Evolutionary conservation across 2,888 invertebrate genomes (phyloP).

Genomic region (Heliconius ismenius): DNA sequence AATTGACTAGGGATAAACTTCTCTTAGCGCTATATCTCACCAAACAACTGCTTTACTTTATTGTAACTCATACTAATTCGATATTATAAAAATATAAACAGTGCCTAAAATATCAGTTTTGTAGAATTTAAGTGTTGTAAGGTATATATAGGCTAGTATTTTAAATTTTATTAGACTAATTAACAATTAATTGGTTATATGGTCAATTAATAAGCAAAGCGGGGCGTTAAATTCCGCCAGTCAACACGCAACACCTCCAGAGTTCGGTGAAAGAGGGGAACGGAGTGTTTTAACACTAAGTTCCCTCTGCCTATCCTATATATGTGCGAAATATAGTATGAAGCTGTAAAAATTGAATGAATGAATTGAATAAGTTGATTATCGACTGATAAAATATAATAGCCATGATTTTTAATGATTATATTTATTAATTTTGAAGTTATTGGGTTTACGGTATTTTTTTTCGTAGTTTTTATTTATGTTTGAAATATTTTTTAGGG

Average conservation of each 20-base stretch:
- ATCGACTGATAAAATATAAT: background rate
- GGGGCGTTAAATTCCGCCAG: too few species aligned
- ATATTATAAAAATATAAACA: background rate
- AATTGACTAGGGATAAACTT: conserved; percentile 8
- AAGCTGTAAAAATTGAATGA: too few species aligned
- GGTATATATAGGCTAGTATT: too few species aligned
- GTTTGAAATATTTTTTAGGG: too few species aligned
- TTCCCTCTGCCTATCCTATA: too few species aligned
- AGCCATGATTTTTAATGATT: background rate
- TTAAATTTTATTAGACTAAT: too few species aligned
- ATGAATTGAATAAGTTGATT: background rate
- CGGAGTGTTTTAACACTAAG: too few species aligned
- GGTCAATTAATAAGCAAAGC: too few species aligned
- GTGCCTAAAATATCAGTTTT: background rate
- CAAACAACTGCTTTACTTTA: conserved; percentile 1
- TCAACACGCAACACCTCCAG: too few species aligned
- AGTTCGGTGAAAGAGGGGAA: background rate
- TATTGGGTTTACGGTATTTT: background rate
- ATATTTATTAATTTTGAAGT: background rate
- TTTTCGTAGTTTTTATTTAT: background rate
- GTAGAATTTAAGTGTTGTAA: too few species aligned
- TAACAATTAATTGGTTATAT: too few species aligned
- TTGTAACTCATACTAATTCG: background rate
- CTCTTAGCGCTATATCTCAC: background rate
- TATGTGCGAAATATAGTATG: too few species aligned